phyloP scores from a whole-genome alignment of 1,140 invertebrate genomes.

The Pseudachorutes palmiensis region DNA sequence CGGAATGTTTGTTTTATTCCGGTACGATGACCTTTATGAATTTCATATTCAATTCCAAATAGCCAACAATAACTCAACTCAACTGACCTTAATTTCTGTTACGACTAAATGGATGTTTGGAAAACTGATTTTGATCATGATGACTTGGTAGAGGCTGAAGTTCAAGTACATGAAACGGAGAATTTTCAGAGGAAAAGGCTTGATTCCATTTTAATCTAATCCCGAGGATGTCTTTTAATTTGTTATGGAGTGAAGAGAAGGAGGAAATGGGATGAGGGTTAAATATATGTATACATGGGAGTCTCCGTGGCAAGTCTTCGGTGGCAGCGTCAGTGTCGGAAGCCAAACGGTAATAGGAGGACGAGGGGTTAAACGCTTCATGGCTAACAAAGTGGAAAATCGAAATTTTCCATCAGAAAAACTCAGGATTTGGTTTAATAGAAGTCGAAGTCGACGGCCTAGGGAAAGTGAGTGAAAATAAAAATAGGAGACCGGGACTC shows the following conservation, averaged over 20 bases:
- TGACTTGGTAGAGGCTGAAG: no score
- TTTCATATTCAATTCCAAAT: no score
- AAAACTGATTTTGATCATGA: no score
- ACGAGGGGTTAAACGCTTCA: conserved; percentile 24
- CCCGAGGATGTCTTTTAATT: conserved; percentile 8
- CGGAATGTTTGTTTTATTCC: no score
- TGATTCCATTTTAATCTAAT: conserved; percentile 5
- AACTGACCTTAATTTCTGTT: no score
- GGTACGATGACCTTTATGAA: no score
- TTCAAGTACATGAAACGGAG: not conserved
- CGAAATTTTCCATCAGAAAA: conserved; percentile 29
- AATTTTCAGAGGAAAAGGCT: not conserved
- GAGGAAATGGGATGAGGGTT: conserved; percentile 6
- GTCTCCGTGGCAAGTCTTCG: not conserved
- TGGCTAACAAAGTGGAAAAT: conserved; percentile 27
- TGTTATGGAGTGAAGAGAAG: not conserved
- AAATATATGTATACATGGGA: not conserved
- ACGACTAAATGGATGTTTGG: no score
- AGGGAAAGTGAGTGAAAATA: conserved; percentile 3
- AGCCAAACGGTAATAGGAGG: conserved; percentile 15
- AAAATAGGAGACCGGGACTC: not conserved
- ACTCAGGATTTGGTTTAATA: conserved; percentile 12
- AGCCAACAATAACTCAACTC: no score
- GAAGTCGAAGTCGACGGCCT: not conserved
- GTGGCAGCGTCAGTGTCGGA: not conserved